phyloP scores from a whole-genome alignment of 2,113 vertebrate genomes.

The Taxidea taxus region DNA sequence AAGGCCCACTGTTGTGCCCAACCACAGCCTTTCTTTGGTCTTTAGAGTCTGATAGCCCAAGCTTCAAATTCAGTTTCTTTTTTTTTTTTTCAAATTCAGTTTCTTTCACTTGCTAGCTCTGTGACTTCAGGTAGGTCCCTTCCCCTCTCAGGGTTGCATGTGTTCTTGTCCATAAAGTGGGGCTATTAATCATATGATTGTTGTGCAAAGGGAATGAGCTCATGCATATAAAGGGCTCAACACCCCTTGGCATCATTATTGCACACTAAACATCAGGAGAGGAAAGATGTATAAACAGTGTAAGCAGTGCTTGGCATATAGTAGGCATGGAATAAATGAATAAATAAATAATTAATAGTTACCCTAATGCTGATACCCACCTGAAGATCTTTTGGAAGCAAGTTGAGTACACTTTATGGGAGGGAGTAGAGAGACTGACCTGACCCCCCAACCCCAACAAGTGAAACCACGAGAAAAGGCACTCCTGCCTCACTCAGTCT shows the following conservation, averaged over 20 bases:
- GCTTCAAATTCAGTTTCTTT: background rate
- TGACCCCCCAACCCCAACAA: background rate
- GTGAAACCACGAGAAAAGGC: background rate
- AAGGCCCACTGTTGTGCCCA: background rate
- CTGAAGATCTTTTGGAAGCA: background rate
- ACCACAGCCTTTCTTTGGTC: background rate
- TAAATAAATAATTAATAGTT: background rate
- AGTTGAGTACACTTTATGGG: background rate
- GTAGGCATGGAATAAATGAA: background rate
- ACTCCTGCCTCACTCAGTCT: background rate
- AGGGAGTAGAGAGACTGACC: background rate
- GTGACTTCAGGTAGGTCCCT: background rate
- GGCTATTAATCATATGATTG: background rate
- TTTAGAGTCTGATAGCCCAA: background rate
- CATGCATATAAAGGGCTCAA: background rate
- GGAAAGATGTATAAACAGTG: background rate
- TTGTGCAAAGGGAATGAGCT: background rate
- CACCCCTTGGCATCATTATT: background rate
- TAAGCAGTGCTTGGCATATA: background rate
- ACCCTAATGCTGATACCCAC: background rate
- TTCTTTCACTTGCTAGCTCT: background rate
- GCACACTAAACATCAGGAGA: background rate
- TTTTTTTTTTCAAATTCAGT: background rate
- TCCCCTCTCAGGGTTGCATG: background rate
- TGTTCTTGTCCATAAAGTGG: background rate